Evolutionary conservation across 2,888 invertebrate species (phyloP).

Genomic region (Trilocha varians): DNA sequence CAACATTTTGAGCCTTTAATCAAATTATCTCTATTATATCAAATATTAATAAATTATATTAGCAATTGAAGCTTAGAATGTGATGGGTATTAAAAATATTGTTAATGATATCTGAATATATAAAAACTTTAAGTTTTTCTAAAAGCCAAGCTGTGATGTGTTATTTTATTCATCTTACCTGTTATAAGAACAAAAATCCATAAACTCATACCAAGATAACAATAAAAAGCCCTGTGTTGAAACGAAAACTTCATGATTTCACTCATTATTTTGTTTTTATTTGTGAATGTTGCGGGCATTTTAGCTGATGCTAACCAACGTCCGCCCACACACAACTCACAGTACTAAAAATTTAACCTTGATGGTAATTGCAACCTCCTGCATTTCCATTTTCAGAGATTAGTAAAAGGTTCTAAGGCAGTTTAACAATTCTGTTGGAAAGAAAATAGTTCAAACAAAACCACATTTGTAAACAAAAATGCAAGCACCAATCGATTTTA

Average conservation of each 20-base stretch:
- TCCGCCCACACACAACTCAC: too few relatives aligned
- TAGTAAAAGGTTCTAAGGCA: background rate
- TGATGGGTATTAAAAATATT: too few relatives aligned
- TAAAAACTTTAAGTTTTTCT: too few relatives aligned
- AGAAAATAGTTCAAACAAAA: background rate
- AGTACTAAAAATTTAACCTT: background rate
- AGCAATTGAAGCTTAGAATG: too few relatives aligned
- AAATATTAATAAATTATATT: too few relatives aligned
- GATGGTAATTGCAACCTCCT: background rate
- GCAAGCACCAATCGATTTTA: background rate
- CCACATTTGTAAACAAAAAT: background rate
- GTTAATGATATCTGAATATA: too few relatives aligned
- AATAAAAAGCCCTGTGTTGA: constrained; percentile 86
- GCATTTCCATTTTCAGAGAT: background rate
- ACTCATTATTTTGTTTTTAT: constrained; percentile 34
- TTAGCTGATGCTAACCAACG: constrained; percentile 9
- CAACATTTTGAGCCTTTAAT: too few relatives aligned
- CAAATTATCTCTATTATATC: too few relatives aligned
- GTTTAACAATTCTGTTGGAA: background rate
- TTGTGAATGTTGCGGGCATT: constrained; percentile 17
- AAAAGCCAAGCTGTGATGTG: too few relatives aligned
- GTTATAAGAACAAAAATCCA: constrained; percentile 87
- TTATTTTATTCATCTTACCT: too few relatives aligned
- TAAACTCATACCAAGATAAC: constrained; percentile 84
- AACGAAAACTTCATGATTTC: constrained; percentile 66